These are phyloP conservation scores for Acanthochromis polyacanthus DNA, from an alignment of 2,113 vertebrate genomes.

Conservation along the genomic window DNA sequence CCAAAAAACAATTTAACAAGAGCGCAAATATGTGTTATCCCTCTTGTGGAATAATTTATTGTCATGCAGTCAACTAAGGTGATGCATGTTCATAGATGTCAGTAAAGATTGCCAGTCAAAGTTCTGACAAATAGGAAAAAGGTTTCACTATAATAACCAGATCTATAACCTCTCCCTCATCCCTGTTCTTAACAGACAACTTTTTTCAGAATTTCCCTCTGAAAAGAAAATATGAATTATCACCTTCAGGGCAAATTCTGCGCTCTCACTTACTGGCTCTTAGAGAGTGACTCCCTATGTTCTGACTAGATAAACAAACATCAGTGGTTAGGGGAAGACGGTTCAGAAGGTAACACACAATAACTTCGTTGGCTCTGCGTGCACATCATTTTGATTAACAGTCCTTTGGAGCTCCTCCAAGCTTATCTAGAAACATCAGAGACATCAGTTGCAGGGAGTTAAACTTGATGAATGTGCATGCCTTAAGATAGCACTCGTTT, in stretches of 20 bases:
- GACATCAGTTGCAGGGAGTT: slow-evolving; percentile 73
- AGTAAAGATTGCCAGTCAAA: slow-evolving; percentile 65
- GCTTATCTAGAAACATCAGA: slow-evolving; percentile 75
- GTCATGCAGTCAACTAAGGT: slow-evolving; percentile 66
- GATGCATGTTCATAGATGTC: slow-evolving; percentile 64
- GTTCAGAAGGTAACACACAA: slow-evolving; percentile 66
- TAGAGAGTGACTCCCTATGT: slow-evolving; percentile 58
- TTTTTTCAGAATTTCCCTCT: slow-evolving; percentile 46
- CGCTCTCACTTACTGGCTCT: slow-evolving; percentile 57
- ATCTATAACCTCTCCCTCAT: slow-evolving; percentile 34
- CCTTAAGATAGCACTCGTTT: slow-evolving; percentile 63
- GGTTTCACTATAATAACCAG: slow-evolving; percentile 41
- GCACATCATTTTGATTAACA: slow-evolving; percentile 75
- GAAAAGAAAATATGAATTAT: slow-evolving; percentile 65
- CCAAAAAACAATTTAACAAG: slow-evolving; percentile 76
- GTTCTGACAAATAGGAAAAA: slow-evolving; percentile 57
- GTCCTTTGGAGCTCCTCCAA: slow-evolving; percentile 72
- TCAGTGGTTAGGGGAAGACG: slow-evolving; percentile 39
- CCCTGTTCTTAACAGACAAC: slow-evolving; percentile 18
- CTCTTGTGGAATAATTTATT: slow-evolving; percentile 72
- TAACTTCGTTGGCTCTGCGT: slow-evolving; percentile 54
- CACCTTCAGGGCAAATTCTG: slow-evolving; percentile 62
- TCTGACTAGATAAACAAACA: slow-evolving; percentile 67
- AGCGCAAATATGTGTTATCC: slow-evolving; percentile 64
- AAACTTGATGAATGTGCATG: slow-evolving; percentile 69